phyloP scores from a whole-genome alignment of 1,140 invertebrate species.

The Varroa destructor region DNA sequence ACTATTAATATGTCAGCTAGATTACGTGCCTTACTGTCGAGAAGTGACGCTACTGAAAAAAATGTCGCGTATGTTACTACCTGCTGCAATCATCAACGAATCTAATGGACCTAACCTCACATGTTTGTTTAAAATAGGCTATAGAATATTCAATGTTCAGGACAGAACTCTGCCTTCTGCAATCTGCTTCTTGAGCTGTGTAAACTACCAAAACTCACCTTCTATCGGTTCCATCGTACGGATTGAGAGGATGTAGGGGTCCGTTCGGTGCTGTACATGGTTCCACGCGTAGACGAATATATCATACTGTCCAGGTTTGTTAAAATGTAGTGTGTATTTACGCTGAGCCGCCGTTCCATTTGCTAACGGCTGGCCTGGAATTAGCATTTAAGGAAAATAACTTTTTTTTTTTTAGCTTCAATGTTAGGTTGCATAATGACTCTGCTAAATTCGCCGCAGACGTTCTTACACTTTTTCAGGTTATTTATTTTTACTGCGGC shows the following conservation, averaged over 20 bases:
- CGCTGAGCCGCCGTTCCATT: slow-evolving; percentile 27
- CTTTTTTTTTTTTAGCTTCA: neutral
- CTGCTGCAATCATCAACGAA: too few species aligned
- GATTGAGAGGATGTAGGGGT: slow-evolving; percentile 32
- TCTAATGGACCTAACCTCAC: too few species aligned
- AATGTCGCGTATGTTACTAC: too few species aligned
- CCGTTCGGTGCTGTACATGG: slow-evolving; percentile 36
- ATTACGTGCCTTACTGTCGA: too few species aligned
- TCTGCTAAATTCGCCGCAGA: neutral
- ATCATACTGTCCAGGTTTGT: slow-evolving; percentile 35
- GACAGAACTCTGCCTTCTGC: too few species aligned
- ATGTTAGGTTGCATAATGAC: neutral
- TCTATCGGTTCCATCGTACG: slow-evolving; percentile 36
- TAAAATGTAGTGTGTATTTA: slow-evolving; percentile 19
- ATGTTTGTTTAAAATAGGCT: too few species aligned
- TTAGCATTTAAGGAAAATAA: neutral
- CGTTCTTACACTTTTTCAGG: neutral
- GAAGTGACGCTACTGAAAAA: too few species aligned
- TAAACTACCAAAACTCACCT: slow-evolving; percentile 19
- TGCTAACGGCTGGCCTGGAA: slow-evolving; percentile 17
- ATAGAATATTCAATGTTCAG: too few species aligned
- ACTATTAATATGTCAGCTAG: too few species aligned
- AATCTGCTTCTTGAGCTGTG: too few species aligned
- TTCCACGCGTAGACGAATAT: slow-evolving; percentile 36
- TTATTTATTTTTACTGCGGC: neutral